Evolutionary conservation across 2,113 vertebrate species (phyloP).

Genomic region (Nipponia nippon): DNA sequence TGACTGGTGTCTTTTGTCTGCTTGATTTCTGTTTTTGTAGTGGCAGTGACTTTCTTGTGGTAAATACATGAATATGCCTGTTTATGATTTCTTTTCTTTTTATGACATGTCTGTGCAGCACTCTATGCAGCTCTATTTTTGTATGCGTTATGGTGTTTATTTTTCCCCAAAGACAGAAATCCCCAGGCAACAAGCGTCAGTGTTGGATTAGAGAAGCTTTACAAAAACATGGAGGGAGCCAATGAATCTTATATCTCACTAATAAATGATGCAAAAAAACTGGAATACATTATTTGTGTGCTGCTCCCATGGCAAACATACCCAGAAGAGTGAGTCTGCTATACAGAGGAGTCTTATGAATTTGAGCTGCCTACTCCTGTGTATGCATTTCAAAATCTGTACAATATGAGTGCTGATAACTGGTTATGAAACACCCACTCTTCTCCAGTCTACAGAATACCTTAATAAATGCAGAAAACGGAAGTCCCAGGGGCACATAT

Average conservation of each 20-base stretch:
- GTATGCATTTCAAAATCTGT: neutral
- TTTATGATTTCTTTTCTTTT: neutral
- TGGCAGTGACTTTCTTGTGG: neutral
- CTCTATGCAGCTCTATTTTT: neutral
- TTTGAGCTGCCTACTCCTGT: neutral
- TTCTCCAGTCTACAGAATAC: neutral
- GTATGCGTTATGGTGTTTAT: neutral
- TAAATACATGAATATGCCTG: neutral
- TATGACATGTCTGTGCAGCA: neutral
- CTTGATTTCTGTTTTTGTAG: neutral
- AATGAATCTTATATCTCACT: neutral
- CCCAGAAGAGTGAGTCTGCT: neutral
- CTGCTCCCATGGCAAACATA: neutral
- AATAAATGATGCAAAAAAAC: neutral
- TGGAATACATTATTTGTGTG: neutral
- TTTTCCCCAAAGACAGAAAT: neutral
- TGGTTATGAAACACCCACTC: neutral
- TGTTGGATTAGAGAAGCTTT: neutral
- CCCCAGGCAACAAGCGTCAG: neutral
- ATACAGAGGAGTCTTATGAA: neutral
- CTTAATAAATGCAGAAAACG: neutral
- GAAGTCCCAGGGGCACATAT: neutral
- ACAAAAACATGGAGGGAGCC: neutral
- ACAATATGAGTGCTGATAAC: neutral
- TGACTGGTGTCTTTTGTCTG: neutral